Evolutionary conservation across 2,797 vertebrate species (phyloP).

Genomic region (Sphaeramia orbicularis): DNA sequence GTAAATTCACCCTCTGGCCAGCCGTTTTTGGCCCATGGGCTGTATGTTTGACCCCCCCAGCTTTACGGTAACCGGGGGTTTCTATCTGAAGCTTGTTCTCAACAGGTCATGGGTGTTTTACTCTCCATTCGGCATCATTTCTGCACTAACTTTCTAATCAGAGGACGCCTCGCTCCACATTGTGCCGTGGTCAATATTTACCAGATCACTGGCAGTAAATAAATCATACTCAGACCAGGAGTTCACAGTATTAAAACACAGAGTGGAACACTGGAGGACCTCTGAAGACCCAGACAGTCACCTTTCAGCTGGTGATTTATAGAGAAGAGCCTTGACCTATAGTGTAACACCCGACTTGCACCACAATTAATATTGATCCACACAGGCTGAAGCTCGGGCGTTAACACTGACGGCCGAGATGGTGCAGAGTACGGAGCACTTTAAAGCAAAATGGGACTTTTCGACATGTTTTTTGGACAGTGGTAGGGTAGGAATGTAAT

Average conservation of each 20-base stretch:
- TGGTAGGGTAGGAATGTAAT: constrained; percentile 4
- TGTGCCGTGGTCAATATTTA: constrained; percentile 68
- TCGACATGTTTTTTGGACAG: constrained; percentile 10
- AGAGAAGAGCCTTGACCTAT: constrained; percentile 75
- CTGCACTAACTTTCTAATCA: constrained; percentile 31
- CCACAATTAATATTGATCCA: constrained; percentile 82
- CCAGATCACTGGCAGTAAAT: constrained; percentile 73
- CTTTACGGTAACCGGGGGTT: no score
- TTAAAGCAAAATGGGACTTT: constrained; percentile 54
- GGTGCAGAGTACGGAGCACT: constrained; percentile 24
- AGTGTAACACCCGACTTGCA: constrained; percentile 68
- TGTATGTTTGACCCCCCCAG: no score
- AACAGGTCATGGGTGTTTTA: no score
- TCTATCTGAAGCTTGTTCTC: no score
- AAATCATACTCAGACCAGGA: constrained; percentile 63
- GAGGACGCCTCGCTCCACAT: constrained; percentile 29
- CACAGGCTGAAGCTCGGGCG: constrained; percentile 40
- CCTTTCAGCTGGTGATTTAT: constrained; percentile 81
- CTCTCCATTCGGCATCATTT: constrained; percentile 16
- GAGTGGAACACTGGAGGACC: constrained; percentile 50
- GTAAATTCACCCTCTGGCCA: no score
- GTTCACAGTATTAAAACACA: constrained; percentile 69
- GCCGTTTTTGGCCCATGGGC: no score
- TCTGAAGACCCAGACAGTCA: constrained; percentile 72
- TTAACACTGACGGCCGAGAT: constrained; percentile 51